Conservation (phyloP, 2,797 vertebrate species). For the Lindbergichthys nudifrons region DNA sequence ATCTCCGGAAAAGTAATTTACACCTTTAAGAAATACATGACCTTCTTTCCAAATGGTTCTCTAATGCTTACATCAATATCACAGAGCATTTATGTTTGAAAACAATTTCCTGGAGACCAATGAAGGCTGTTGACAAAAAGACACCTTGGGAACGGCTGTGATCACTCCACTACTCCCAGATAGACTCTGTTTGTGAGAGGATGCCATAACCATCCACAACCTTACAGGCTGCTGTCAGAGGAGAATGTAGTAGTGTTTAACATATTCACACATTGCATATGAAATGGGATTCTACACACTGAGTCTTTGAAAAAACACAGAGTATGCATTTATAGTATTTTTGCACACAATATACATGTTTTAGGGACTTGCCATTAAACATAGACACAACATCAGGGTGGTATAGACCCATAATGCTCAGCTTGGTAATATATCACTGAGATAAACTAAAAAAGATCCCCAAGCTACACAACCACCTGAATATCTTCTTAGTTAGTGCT, state of each 20-base stretch:
- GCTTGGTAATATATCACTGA: neutral
- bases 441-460: neutral
- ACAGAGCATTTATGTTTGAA: constrained; percentile 35
- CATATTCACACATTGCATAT: neutral
- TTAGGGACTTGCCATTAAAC: neutral
- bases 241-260: constrained; percentile 13
- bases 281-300: neutral
- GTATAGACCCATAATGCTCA: neutral
- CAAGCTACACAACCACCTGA: neutral
- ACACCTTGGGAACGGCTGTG: constrained; percentile 44
- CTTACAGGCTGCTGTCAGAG: constrained; percentile 18
- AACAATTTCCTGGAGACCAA: constrained; percentile 47
- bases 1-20: constrained; percentile 44
- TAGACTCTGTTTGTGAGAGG: constrained; percentile 19
- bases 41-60: constrained; percentile 32
- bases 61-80: constrained; percentile 54
- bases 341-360: neutral
- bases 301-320: neutral
- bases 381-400: neutral
- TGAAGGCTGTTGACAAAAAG: constrained; percentile 39
- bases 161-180: constrained; percentile 34
- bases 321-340: neutral
- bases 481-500: constrained; percentile 1
- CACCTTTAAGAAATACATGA: constrained; percentile 48
- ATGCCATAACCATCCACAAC: constrained; percentile 26